Evolutionary conservation across 2,888 invertebrate genomes (phyloP), one percentile per base, ranked within the genome.

Genomic region (Helleia helle): DNA sequence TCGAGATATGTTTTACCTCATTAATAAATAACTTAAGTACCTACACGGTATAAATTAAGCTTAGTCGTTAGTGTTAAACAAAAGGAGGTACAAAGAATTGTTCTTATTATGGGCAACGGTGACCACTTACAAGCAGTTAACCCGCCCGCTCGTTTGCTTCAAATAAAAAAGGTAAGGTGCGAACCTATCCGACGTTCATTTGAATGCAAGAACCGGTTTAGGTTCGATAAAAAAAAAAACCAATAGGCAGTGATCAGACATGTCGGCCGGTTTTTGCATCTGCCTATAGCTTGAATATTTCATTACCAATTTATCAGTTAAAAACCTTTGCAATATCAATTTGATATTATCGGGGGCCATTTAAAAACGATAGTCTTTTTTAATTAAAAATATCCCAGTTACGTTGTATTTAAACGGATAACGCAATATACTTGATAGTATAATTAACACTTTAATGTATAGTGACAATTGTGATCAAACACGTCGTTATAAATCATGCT

Each of bases 181-280:
- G 65, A 72, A 70, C 56, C 65, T 63, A 71, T 69, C 31, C 65
- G 59, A 52, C 46, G 46, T 62, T 67, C 68, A 71, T 73, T 71
- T 69, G 65, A 71, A 72, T 71, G 62, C 65, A 55, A 58, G 58
- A 59, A 70, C 68, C 66, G 68, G 71, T 71, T 65, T 62, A 60
- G 56, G 64, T 62, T 58, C 54, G 58, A 62, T 57, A 52, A 51
- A 56, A 59, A 54, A 51, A 50, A 53, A 52, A 56, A 57, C 51
- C 55, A 56, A 59, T 55, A 50, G 53, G 43, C 53, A 50, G 51
- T 54, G 60, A 58, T 58, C 65, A 58, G 55, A 60, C 58, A 59
- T 61, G 64, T 64, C 65, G 62, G 59, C 59, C 57, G 57, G 50
- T 53, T 50, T 55, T 52, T 54, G 53, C 52, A 55, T 52, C 50